Percentiles rank a stretch among this genome's conserved stretches.
Evolutionary conservation across 64 coral and sea anemone genomes (phyloP).

Genomic region (Cladopsammia gracilis): DNA sequence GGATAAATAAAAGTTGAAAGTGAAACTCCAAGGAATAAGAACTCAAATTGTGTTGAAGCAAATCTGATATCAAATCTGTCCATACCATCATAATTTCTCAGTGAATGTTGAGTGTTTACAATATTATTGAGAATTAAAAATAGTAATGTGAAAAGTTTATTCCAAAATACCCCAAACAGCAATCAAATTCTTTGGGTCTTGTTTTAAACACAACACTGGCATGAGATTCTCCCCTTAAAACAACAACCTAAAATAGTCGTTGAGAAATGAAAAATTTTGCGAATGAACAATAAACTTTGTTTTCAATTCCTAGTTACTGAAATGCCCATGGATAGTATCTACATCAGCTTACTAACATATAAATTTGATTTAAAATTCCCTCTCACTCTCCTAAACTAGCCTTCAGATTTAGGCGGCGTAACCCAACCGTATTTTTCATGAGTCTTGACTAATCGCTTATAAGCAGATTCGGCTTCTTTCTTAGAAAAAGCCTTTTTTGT

Average conservation of each 20-base stretch:
- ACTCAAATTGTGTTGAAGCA: neutral
- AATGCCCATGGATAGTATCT: neutral
- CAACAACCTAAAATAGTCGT: neutral
- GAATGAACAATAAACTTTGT: neutral
- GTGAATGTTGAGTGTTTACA: neutral
- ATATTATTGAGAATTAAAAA: neutral
- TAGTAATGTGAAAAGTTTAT: neutral
- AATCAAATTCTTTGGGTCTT: neutral
- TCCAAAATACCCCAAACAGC: neutral
- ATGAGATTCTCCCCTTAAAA: too few species aligned
- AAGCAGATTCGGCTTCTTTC: constrained; percentile 92
- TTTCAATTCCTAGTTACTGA: too few species aligned
- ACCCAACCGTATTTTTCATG: constrained; percentile 98
- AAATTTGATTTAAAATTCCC: neutral
- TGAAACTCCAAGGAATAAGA: neutral
- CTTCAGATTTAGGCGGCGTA: constrained; percentile 93
- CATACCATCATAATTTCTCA: neutral
- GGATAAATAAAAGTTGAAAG: too few species aligned
- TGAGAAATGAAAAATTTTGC: constrained; percentile 1
- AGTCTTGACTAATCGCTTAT: constrained; percentile 93
- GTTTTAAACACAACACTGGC: too few species aligned
- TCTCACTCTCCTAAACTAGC: constrained; percentile 1
- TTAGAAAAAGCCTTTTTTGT: constrained; percentile 95
- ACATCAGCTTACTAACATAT: neutral
- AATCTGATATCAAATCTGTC: neutral